Evolutionary conservation across 1,140 invertebrate genomes (phyloP).

Genomic region (Brachionus rotundiformis): DNA sequence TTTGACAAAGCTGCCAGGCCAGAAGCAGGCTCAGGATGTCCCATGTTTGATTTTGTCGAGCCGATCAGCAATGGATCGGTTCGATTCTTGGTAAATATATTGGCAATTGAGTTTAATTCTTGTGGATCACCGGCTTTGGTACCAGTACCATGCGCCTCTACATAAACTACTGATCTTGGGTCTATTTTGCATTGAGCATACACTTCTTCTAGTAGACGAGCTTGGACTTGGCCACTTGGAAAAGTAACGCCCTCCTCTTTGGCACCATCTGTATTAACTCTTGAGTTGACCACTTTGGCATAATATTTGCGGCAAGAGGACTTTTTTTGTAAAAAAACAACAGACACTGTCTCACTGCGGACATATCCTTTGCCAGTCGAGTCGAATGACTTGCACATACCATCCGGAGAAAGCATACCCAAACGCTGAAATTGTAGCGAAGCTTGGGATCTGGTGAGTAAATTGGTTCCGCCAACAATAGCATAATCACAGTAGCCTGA

Average conservation of each 20-base stretch:
- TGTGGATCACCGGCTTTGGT: constrained; percentile 88
- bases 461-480: constrained; percentile 81
- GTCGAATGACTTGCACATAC: constrained; percentile 90
- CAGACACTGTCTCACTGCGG: constrained; percentile 81
- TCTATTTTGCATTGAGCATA: constrained; percentile 79
- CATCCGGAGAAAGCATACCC: constrained; percentile 84
- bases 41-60: constrained; percentile 96
- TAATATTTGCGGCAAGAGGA: constrained; percentile 77
- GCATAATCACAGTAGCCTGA: constrained; percentile 85
- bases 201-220: constrained; percentile 77
- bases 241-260: constrained; percentile 70
- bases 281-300: constrained; percentile 79
- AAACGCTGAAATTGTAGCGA: constrained; percentile 89
- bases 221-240: constrained; percentile 49
- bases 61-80: constrained; percentile 79
- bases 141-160: constrained; percentile 93
- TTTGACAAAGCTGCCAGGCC: constrained; percentile 68
- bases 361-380: constrained; percentile 82
- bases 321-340: constrained; percentile 77
- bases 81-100: constrained; percentile 81
- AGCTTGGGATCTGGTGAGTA: constrained; percentile 80
- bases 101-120: constrained; percentile 87
- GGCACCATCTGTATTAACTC: constrained; percentile 84
- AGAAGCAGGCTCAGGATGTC: constrained; percentile 90
- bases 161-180: constrained; percentile 78